Percentiles rank a stretch among this genome's conserved stretches.
Conservation (phyloP, 2,888 invertebrate genomes). For the Cremastinae sp. region DNA sequence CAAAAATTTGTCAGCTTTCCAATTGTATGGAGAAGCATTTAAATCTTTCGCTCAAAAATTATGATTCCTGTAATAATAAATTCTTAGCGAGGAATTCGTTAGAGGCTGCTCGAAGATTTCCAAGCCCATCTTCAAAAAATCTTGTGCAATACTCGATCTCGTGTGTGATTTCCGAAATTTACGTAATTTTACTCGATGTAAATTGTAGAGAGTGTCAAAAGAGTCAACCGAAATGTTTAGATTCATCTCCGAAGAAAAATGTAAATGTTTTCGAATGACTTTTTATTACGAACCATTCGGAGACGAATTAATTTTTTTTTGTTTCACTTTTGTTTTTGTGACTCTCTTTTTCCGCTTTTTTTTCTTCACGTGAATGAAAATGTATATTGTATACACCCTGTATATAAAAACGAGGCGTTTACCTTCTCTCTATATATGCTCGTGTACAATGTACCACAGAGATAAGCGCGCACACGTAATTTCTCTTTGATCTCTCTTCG, state of each 20-base stretch:
- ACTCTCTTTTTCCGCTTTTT: too few relatives aligned
- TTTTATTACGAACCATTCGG: too few relatives aligned
- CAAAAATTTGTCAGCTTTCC: not conserved
- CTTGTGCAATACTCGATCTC: conserved; percentile 17
- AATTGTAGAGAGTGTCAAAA: too few relatives aligned
- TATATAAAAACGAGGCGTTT: conserved; percentile 33
- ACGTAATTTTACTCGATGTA: conserved; percentile 53
- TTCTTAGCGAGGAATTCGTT: conserved; percentile 27
- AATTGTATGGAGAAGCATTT: too few relatives aligned
- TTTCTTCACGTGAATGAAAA: too few relatives aligned
- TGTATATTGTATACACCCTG: conserved; percentile 25
- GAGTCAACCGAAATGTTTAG: not conserved
- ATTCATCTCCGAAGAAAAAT: conserved; percentile 11
- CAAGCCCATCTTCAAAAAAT: conserved; percentile 30
- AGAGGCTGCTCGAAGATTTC: conserved; percentile 11
- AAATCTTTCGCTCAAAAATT: too few relatives aligned
- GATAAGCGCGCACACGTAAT: conserved; percentile 49
- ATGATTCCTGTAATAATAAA: not conserved
- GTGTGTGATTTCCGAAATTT: conserved; percentile 42
- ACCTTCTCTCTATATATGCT: conserved; percentile 59
- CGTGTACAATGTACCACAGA: conserved; percentile 48
- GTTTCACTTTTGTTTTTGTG: too few relatives aligned
- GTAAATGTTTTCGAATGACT: too few relatives aligned
- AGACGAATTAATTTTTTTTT: too few relatives aligned
- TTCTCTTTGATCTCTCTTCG: conserved; percentile 45